Evolutionary conservation across 2,888 invertebrate species (phyloP).

Genomic region (Pardosa pseudoannulata): DNA sequence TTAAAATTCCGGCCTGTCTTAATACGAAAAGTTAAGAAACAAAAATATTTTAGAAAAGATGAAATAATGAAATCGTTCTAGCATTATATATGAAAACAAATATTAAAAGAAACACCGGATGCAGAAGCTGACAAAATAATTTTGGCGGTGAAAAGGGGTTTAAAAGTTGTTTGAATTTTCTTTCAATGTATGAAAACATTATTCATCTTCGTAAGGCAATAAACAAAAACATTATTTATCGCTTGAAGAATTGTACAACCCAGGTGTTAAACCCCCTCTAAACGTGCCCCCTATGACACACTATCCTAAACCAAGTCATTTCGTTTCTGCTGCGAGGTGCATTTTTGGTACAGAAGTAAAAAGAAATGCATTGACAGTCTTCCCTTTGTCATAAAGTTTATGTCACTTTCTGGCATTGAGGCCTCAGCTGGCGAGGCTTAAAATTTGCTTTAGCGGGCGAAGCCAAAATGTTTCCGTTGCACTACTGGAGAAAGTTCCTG

Average conservation of each 20-base stretch:
- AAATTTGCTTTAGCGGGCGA: conserved; percentile 34
- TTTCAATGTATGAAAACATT: too few relatives aligned
- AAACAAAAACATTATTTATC: too few relatives aligned
- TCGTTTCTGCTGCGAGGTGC: neutral
- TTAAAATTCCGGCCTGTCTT: too few relatives aligned
- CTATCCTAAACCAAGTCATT: conserved; percentile 42
- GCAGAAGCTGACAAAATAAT: too few relatives aligned
- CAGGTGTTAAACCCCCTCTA: conserved; percentile 30
- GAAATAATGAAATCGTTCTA: neutral
- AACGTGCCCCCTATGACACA: conserved; percentile 22
- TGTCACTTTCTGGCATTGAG: conserved; percentile 32
- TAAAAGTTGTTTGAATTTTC: too few relatives aligned
- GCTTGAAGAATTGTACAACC: conserved; percentile 9
- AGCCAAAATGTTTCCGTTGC: conserved; percentile 18
- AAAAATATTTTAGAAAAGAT: neutral
- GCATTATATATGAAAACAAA: too few relatives aligned
- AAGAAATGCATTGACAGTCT: neutral
- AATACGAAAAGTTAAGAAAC: too few relatives aligned
- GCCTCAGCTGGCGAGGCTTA: conserved; percentile 56
- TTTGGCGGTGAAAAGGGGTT: too few relatives aligned
- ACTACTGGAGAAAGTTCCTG: conserved; percentile 24
- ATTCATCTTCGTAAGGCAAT: neutral
- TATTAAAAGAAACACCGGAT: too few relatives aligned
- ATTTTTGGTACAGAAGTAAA: neutral
- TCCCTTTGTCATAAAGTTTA: conserved; percentile 55